phyloP scores from a whole-genome alignment of 2,888 invertebrate species.

The Eupithecia inturbata region DNA sequence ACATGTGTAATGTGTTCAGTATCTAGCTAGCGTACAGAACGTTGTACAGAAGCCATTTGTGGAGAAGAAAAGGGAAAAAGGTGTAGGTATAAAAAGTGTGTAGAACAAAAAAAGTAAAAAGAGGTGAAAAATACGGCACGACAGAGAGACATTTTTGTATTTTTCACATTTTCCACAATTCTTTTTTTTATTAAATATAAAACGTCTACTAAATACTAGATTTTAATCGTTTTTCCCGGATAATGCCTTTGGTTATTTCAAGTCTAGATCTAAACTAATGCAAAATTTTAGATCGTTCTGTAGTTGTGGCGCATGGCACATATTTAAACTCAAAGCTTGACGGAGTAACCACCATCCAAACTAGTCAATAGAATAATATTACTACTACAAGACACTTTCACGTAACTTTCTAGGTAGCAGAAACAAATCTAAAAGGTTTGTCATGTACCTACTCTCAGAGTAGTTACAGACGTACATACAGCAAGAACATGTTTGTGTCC shows the following conservation, averaged over 20 bases:
- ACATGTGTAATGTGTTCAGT: neutral
- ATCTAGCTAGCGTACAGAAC: neutral
- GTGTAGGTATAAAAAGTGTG: too few species aligned
- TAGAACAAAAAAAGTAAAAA: too few species aligned
- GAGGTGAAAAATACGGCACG: too few species aligned
- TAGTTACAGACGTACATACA: slow-evolving; percentile 34
- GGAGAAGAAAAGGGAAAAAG: neutral
- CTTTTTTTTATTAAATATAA: too few species aligned
- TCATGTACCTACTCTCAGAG: slow-evolving; percentile 49
- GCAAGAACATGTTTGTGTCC: slow-evolving; percentile 43
- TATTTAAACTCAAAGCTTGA: too few species aligned
- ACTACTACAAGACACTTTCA: slow-evolving; percentile 8
- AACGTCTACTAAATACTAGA: neutral
- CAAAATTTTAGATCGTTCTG: neutral
- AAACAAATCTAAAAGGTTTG: slow-evolving; percentile 48
- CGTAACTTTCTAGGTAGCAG: slow-evolving; percentile 22
- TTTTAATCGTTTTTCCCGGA: too few species aligned
- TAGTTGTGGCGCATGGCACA: neutral
- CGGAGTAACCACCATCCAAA: too few species aligned
- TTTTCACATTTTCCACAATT: too few species aligned
- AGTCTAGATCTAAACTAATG: neutral
- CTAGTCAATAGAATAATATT: neutral
- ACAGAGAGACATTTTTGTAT: too few species aligned
- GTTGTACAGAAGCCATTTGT: neutral
- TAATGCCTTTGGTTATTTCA: neutral